Evolutionary conservation across 2,113 vertebrate genomes (phyloP).

Genomic region (Micronycteris hirsuta): DNA sequence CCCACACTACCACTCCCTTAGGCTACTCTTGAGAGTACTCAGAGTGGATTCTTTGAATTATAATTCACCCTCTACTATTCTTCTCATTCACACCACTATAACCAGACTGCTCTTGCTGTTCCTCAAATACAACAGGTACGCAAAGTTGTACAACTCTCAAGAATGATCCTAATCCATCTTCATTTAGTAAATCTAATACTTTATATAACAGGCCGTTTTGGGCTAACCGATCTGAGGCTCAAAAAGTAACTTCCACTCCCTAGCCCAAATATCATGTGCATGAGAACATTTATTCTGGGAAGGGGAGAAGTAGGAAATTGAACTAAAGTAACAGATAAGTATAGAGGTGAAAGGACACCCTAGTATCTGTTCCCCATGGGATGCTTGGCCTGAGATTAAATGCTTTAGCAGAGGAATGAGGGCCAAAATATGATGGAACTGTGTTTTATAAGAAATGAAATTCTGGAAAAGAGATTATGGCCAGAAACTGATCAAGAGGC

Average conservation of each 20-base stretch:
- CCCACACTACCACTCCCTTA: background rate
- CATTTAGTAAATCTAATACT: background rate
- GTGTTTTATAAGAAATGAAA: background rate
- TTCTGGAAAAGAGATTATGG: background rate
- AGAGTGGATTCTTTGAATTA: background rate
- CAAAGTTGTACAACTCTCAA: background rate
- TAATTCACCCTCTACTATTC: background rate
- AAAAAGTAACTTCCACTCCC: background rate
- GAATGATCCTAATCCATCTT: background rate
- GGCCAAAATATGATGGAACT: background rate
- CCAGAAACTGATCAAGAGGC: background rate
- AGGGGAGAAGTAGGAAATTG: background rate
- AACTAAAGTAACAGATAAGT: background rate
- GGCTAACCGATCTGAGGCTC: background rate
- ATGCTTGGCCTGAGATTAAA: background rate
- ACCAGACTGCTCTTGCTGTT: background rate
- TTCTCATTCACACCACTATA: background rate
- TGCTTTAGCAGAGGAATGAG: background rate
- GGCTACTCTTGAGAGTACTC: background rate
- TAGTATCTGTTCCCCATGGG: background rate
- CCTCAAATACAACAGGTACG: background rate
- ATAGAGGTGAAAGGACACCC: background rate
- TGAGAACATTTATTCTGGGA: background rate
- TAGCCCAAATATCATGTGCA: background rate
- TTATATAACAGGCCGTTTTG: background rate